A percentile compares a stretch with the other conserved stretches of the same genome.
These are phyloP conservation scores for Macroramphosus scolopax DNA, from an alignment of 2,797 vertebrate species.

Conservation along the genomic window DNA sequence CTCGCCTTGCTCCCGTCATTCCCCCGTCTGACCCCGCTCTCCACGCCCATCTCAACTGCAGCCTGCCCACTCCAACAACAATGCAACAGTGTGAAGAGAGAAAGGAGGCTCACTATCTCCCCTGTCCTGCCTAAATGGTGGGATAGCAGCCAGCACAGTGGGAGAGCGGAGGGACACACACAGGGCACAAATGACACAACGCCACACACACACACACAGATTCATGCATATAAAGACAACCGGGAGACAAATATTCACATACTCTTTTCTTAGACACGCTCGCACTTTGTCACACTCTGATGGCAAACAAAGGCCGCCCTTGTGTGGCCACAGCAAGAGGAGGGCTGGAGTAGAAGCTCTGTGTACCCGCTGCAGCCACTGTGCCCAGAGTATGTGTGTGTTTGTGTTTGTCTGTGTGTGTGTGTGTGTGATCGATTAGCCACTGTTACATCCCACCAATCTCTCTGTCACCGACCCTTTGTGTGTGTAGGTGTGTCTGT, in stretches of 20 bases:
- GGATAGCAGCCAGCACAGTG: conserved; percentile 40
- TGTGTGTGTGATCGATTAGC: too few relatives aligned
- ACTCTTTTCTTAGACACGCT: background rate
- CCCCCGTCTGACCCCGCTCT: too few relatives aligned
- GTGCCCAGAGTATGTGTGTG: too few relatives aligned
- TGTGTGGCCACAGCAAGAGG: too few relatives aligned
- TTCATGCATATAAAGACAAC: background rate
- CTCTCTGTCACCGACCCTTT: too few relatives aligned
- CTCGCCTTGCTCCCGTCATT: too few relatives aligned
- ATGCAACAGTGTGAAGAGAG: conserved; percentile 29
- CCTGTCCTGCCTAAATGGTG: conserved; percentile 12
- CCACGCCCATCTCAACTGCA: conserved; percentile 26
- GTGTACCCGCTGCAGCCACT: too few relatives aligned
- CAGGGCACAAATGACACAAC: conserved; percentile 33
- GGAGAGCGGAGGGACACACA: conserved; percentile 38
- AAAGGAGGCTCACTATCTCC: conserved; percentile 33
- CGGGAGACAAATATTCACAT: background rate
- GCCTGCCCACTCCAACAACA: conserved; percentile 26
- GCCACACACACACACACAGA: conserved; percentile 12
- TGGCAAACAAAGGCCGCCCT: conserved; percentile 1
- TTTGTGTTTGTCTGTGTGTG: too few relatives aligned
- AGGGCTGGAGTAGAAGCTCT: too few relatives aligned
- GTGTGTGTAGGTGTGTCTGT: too few relatives aligned
- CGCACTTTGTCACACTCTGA: background rate
- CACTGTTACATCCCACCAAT: too few relatives aligned